Base-by-base conservation (phyloP, 2,113 vertebrate genomes). In the Holacanthus passer region DNA sequence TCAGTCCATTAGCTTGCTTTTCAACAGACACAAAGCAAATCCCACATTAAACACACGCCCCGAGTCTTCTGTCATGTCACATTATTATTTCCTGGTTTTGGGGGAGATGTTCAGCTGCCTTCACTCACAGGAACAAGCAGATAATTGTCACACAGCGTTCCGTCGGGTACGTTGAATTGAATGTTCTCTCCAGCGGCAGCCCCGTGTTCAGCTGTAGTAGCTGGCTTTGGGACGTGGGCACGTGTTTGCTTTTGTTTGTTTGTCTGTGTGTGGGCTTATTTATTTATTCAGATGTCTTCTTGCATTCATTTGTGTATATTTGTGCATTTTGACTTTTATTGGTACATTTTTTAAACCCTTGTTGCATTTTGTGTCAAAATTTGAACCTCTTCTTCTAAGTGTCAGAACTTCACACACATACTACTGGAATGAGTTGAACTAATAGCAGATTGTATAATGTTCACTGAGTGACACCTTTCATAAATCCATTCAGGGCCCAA, bases 141-240 rank as follows among this genome's bases (percentile, higher is more conserved):
- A 67, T 66, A 43, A 59, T 72, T 62, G 52, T 73, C 73, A n/a
- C n/a, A n/a, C 29, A 17, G 24, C 47, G 39, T 24, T 56, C 7
- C 0, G 1, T n/a, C 6, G 0, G 39, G 37, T 7, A 22, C 7
- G 22, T 7, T 58, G 35, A 37, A 9, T 32, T 47, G 13, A 41
- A 72, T 43, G 62, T 52, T 65, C 31, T 80, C 13, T 72, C 24
- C 41, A 29, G 14, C 31, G 13, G 24, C 41, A 12, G 45, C 22
- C 47, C 66, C 31, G 37, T 22, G 47, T 63, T 47, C 16, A 2
- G 17, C 14, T 37, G 52, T 45, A 70, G 48, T 50, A 27, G 60
- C 41, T 10, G 11, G 16, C 31, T 76, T 39, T 58, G n/a, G 22
- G 53, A 70, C 8, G 4, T 55, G 29, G 13, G 3, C 56, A 56